Conservation (phyloP, 1,140 invertebrate genomes). For the Orius laevigatus region DNA sequence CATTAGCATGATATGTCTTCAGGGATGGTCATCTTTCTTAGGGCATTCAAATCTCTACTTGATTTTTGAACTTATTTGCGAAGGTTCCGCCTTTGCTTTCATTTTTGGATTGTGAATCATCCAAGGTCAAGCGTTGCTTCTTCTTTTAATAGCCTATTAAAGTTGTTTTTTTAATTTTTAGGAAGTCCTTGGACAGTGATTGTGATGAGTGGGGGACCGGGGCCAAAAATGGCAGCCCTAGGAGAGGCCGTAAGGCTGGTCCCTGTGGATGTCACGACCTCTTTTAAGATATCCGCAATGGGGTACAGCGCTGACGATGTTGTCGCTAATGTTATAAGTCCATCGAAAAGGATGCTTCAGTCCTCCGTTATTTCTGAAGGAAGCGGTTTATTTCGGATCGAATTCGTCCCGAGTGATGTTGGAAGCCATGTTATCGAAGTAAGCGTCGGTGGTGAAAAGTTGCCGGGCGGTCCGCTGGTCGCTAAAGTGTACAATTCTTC, state of each 20-base stretch:
- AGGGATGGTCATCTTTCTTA: too few species aligned
- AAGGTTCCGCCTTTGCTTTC: too few species aligned
- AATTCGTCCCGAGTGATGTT: constrained; percentile 81
- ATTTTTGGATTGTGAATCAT: too few species aligned
- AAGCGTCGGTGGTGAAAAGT: constrained; percentile 65
- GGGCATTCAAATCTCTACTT: too few species aligned
- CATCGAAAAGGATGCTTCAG: constrained; percentile 49
- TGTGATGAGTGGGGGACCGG: constrained; percentile 46
- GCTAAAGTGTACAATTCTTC: constrained; percentile 87
- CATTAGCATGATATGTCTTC: too few species aligned
- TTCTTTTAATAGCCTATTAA: too few species aligned
- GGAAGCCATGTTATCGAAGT: constrained; percentile 82
- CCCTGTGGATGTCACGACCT: constrained; percentile 63
- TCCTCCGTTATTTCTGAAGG: constrained; percentile 52
- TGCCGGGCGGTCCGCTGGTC: constrained; percentile 68
- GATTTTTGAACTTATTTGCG: too few species aligned
- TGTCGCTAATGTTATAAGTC: constrained; percentile 37
- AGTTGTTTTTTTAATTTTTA: constrained; percentile 30
- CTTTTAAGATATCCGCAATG: constrained; percentile 62
- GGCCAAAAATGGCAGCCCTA: constrained; percentile 52
- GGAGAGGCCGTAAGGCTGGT: constrained; percentile 76
- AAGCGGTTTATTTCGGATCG: constrained; percentile 64
- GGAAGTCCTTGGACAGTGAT: constrained; percentile 81
- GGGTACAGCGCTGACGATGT: constrained; percentile 47
- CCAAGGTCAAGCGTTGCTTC: too few species aligned